Base-by-base conservation (phyloP, 2,888 invertebrate genomes). In the Sympetrum striolatum region DNA sequence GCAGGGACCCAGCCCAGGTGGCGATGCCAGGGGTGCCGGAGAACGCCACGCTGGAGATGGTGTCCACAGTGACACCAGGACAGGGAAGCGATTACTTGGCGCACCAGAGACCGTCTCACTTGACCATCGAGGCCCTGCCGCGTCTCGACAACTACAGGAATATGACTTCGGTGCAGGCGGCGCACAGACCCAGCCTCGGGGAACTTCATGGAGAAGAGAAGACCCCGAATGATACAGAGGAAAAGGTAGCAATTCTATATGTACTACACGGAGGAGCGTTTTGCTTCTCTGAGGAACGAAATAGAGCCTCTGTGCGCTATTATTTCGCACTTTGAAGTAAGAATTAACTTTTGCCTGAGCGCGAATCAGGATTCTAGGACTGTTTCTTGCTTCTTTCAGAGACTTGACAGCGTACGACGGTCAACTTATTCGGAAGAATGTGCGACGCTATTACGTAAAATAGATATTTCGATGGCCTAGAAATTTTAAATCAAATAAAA, bases 71-170 rank as follows among this genome's bases (percentile, higher is more conserved):
- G 35, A 60, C 79, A 4, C 58, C 79, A 4, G 53, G 44, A 2
- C 39, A 80, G n/a, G 80, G 79, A 0, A 48, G n/a, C 64, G 91
- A 80, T 6, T 39, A 37, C 37, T n/a, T 31, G 22, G 91, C 91
- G 53, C 93, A 96, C 91, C 95, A 95, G 92, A 93, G 95, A 39
- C 96, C 96, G 92, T 96, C 96, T 1, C 96, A 96, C 92, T 94
- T 97, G 91, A 96, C 97, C 0, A 95, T 96, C 92, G 98, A 98
- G 93, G 96, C 97, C 1, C 93, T 98, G 64, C 98, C 98, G 0
- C 95, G 97, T 91, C 95, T 97, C 94, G 97, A 98, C 93, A 97
- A 98, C 93, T 98, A 98, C 93, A 95, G 97, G 93, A 96, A 96
- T 93, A 96, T 97, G 0, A 91, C 93, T 91, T 93, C 93, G 15